Evolutionary conservation across 2,113 vertebrate species (phyloP), one percentile per base, ranked within the genome.

Genomic region (Sus scrofa): DNA sequence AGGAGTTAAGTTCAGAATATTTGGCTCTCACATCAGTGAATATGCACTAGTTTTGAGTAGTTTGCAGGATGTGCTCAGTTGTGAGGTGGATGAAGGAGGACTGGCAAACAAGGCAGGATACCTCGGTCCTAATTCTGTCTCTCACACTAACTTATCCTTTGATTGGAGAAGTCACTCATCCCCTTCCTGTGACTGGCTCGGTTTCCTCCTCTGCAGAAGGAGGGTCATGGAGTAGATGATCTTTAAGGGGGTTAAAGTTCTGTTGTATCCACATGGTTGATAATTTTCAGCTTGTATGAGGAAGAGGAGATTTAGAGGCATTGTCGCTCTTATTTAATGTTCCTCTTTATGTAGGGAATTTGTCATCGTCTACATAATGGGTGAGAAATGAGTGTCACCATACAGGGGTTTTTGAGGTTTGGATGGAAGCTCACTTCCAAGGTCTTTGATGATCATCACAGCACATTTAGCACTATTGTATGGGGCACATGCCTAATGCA

Each of bases 101-200:
- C 63, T 39, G 54, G n/a, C 62, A 63, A 39, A 15, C 37, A 58
- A 89, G 10, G 32, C 77, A 86, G 97, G 93, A 84, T 54, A 58
- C 37, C 44, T 50, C 54, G 30, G 65, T 77, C 95, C 50, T 85
- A 4, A 13, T 56, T 63, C 79, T 86, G 71, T 6, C 62, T 86
- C 26, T 63, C 6, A 27, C 26, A 20, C 50, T 91, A 52, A 89
- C 73, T 92, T 68, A 37, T 44, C 7, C 0, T 34, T 68, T 95
- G 88, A 89, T 37, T 44, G 90, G 94, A 79, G n/a, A 20, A 62
- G 94, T 86, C 85, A 34, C 32, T 56, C 93, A 39, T 63, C 27
- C 30, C 67, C 50, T 34, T 13, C 19, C 86, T 79, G 27, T 52
- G 63, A 22, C n/a, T 63, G 26, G 37, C 37, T 95, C 16, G 12